Conservation (phyloP, 2,113 vertebrate genomes). For the Ptilorrhoa leucosticta region DNA sequence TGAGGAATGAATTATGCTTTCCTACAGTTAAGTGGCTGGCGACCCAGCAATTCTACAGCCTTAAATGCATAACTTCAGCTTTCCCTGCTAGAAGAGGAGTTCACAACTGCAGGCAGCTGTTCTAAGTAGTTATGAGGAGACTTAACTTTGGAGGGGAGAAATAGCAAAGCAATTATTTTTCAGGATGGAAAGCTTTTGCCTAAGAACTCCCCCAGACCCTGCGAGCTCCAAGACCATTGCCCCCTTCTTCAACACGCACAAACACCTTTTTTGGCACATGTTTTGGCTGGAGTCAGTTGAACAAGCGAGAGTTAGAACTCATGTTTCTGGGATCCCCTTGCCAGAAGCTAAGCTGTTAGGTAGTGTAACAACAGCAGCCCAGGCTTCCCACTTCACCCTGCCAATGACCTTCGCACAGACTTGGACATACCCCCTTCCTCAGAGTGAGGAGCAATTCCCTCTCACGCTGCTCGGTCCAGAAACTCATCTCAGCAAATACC, state of each 20-base stretch:
- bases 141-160: background rate
- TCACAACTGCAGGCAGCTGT: background rate
- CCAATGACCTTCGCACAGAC: slow-evolving; percentile 53
- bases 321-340: slow-evolving; percentile 9
- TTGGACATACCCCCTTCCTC: slow-evolving; percentile 56
- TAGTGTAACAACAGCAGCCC: slow-evolving; percentile 41
- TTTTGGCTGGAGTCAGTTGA: background rate
- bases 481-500: slow-evolving; percentile 57
- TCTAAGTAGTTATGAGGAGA: background rate
- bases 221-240: background rate
- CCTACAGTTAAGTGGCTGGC: background rate
- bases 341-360: slow-evolving; percentile 39
- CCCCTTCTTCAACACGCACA: background rate
- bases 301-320: background rate
- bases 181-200: slow-evolving; percentile 8
- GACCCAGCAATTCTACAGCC: background rate
- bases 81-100: background rate
- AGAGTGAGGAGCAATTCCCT: slow-evolving; percentile 47
- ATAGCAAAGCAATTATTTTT: background rate
- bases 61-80: background rate
- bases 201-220: background rate
- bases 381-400: slow-evolving; percentile 52
- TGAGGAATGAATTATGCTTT: background rate
- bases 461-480: slow-evolving; percentile 3
- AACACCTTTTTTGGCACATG: background rate